Conservation (phyloP, 2,113 vertebrate species). For the Chamaea fasciata region DNA sequence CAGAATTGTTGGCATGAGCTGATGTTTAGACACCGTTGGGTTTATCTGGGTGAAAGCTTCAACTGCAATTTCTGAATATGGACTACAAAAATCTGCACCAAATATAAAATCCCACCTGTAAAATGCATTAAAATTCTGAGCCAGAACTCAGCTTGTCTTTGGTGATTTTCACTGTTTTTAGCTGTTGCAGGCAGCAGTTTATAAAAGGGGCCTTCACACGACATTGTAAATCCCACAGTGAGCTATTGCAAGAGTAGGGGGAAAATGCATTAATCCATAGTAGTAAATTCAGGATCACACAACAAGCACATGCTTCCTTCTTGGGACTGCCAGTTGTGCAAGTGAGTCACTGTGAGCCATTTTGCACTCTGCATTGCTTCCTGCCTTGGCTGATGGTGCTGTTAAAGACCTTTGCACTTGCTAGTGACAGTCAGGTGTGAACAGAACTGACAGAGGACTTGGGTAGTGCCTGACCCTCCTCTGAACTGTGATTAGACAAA, state of each 20-base stretch:
- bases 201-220: background rate
- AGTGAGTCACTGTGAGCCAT: conserved; percentile 8
- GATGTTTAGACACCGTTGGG: background rate
- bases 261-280: background rate
- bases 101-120: background rate
- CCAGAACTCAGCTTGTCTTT: background rate
- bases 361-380: background rate
- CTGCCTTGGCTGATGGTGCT: background rate
- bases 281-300: conserved; percentile 35
- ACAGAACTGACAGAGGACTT: background rate
- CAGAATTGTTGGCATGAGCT: background rate
- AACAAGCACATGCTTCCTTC: background rate
- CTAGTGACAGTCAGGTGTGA: background rate
- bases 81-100: background rate
- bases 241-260: background rate
- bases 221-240: conserved; percentile 5
- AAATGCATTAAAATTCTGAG: conserved; percentile 26
- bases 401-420: conserved; percentile 4
- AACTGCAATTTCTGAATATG: background rate
- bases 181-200: conserved; percentile 4
- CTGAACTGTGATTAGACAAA: background rate
- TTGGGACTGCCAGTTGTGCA: background rate
- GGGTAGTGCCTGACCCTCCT: background rate
- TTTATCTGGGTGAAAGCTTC: background rate
- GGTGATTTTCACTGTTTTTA: conserved; percentile 14